These are phyloP conservation scores for Rutpela maculata DNA, from an alignment of 2,888 invertebrate species.

Conservation along the genomic window DNA sequence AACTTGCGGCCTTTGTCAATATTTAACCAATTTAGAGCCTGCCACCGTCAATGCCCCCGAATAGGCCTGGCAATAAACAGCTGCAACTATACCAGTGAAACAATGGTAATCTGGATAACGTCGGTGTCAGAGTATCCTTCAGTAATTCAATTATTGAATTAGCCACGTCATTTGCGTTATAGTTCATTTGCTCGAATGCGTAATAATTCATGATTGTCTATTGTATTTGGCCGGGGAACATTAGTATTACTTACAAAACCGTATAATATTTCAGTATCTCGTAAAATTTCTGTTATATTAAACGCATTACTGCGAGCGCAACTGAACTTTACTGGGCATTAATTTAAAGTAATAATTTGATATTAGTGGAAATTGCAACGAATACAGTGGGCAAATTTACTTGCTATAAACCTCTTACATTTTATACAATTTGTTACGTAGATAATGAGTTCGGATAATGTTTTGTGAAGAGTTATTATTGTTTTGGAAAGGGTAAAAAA, in stretches of 20 bases:
- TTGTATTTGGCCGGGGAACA: neutral
- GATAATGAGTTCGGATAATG: too few species aligned
- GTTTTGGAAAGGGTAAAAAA: too few species aligned
- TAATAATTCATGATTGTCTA: conserved; percentile 45
- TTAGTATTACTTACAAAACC: conserved; percentile 11
- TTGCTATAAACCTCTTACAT: too few species aligned
- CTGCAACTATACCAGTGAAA: conserved; percentile 7
- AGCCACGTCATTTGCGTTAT: conserved; percentile 51
- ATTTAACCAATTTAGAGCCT: conserved; percentile 31
- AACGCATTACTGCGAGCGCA: neutral
- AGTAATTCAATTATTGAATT: conserved; percentile 55
- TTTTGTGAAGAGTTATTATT: too few species aligned
- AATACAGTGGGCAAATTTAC: too few species aligned
- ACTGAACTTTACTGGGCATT: neutral
- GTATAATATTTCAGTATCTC: neutral
- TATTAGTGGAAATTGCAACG: too few species aligned
- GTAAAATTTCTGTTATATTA: neutral
- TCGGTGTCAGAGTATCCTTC: conserved; percentile 30
- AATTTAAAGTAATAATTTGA: neutral
- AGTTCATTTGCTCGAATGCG: conserved; percentile 46
- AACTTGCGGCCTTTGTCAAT: conserved; percentile 31
- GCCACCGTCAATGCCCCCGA: neutral
- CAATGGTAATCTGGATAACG: conserved; percentile 12
- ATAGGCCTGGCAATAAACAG: conserved; percentile 22
- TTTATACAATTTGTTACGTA: too few species aligned